Percentiles rank a stretch among this genome's conserved stretches.
phyloP scores from a whole-genome alignment of 1,140 invertebrate genomes.

The Drosophila persimilis region DNA sequence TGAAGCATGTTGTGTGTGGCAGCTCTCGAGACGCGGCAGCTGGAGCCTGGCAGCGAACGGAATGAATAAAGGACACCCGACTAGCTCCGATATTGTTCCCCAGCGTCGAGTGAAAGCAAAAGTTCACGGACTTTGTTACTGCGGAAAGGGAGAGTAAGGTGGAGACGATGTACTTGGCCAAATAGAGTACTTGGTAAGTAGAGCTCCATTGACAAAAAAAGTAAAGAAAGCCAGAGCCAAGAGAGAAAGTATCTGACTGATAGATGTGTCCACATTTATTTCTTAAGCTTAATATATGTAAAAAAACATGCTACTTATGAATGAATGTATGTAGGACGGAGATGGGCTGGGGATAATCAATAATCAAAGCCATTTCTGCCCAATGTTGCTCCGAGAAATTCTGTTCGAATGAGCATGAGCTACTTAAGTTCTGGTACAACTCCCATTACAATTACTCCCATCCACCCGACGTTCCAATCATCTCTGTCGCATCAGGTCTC shows the following conservation, averaged over 20 bases:
- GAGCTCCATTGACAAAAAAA: conserved; percentile 31
- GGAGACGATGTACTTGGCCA: neutral
- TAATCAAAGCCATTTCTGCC: no score
- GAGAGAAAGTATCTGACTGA: no score
- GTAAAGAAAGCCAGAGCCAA: neutral
- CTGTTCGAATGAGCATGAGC: no score
- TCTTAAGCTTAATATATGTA: no score
- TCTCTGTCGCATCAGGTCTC: conserved; percentile 30
- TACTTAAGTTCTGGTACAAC: no score
- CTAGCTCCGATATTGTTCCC: conserved; percentile 65
- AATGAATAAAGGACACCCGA: conserved; percentile 53
- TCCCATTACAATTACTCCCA: no score
- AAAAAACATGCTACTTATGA: no score
- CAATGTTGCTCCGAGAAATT: no score
- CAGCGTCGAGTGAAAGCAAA: conserved; percentile 73
- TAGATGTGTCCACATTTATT: no score
- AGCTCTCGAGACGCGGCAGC: conserved; percentile 62
- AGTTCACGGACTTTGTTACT: conserved; percentile 39
- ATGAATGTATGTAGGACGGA: no score
- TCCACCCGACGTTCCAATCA: conserved; percentile 28
- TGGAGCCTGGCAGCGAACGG: conserved; percentile 37
- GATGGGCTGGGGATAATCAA: no score
- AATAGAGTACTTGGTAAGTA: conserved; percentile 13
- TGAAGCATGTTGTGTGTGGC: conserved; percentile 71
- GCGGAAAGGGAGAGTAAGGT: neutral